Evolutionary conservation across 2,888 invertebrate genomes (phyloP), one percentile per base, ranked within the genome.

Genomic region (Mylabris sibirica): DNA sequence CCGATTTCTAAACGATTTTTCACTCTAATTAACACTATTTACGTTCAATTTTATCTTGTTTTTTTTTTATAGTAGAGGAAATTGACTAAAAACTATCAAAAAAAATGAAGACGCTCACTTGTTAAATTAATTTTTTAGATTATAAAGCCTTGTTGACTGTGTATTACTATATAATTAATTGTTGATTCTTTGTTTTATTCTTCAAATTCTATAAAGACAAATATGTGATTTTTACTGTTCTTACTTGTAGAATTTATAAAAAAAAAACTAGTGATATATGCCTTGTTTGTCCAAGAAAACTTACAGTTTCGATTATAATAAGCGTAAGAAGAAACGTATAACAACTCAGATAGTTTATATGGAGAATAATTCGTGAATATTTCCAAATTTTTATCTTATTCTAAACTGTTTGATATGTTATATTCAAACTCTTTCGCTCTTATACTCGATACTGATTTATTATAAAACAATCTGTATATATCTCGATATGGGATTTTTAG

Each of bases 221-320:
- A 62, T 63, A 53, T 66, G 66, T 66, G 66, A 63, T 66, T 66
- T 66, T 61, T 61, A 66, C 65, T 65, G 61, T 61, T 61, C 61
- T 53, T 61, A 61, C 61, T 61, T 38, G 22, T 61, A 38, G 61
- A 9, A 26, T 60, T 60, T 60, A 60, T 60, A 60, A 38, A 14
- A 35, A 44, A 44, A 30, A 30, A 30, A 30, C 30, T 17, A 44
- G 44, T 17, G 8, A 44, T n/a, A 44, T 17, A 44, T 17, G 30
- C 30, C 30, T 30, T 30, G 30, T 30, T 30, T 30, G 30, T 30
- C 30, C 30, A 8, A 30, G 30, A 30, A 30, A 38, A 38, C 14
- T 3, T 3, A 14, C 38, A 12, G 38, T 38, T 38, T 14, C 12
- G 38, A 38, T 12, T 14, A 8, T 38, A 38, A 44, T 44, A 30